A percentile compares a stretch with the other conserved stretches of the same genome.
Conservation (phyloP, 2,888 invertebrate species). For the Apamea anceps region DNA sequence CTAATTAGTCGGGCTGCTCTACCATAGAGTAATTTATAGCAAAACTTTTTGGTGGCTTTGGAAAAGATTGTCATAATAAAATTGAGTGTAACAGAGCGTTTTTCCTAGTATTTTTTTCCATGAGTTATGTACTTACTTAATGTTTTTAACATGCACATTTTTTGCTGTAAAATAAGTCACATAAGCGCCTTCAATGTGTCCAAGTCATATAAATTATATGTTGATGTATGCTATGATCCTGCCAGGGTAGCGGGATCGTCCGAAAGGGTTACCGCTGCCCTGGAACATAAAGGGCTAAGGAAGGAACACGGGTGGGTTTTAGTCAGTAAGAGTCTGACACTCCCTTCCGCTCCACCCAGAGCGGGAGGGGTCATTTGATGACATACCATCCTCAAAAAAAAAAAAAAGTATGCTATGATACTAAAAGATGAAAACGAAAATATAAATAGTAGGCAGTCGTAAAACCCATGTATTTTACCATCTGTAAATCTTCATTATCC, state of each 20-base stretch:
- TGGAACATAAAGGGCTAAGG: no score
- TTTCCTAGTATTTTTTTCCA: not conserved
- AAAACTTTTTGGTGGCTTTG: slow-evolving; percentile 50
- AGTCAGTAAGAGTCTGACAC: no score
- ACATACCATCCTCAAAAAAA: no score
- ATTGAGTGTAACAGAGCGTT: not conserved
- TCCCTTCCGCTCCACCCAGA: no score
- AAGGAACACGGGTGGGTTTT: no score
- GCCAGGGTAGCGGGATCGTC: no score
- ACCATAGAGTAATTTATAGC: slow-evolving; percentile 44
- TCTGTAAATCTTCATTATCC: not conserved
- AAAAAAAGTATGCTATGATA: not conserved
- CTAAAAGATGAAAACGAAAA: not conserved
- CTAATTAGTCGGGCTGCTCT: slow-evolving; percentile 50
- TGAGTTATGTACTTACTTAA: not conserved
- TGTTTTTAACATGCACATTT: not conserved
- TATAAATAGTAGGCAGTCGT: no score
- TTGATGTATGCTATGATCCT: no score
- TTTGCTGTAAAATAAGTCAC: no score
- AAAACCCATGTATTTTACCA: not conserved
- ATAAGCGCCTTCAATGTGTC: not conserved
- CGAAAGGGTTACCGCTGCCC: no score
- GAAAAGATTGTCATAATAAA: slow-evolving; percentile 29
- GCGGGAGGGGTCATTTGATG: no score
- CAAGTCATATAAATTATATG: not conserved